Evolutionary conservation across 2,888 invertebrate genomes (phyloP), one percentile per base, ranked within the genome.

Genomic region (Lasioglossum calceatum): DNA sequence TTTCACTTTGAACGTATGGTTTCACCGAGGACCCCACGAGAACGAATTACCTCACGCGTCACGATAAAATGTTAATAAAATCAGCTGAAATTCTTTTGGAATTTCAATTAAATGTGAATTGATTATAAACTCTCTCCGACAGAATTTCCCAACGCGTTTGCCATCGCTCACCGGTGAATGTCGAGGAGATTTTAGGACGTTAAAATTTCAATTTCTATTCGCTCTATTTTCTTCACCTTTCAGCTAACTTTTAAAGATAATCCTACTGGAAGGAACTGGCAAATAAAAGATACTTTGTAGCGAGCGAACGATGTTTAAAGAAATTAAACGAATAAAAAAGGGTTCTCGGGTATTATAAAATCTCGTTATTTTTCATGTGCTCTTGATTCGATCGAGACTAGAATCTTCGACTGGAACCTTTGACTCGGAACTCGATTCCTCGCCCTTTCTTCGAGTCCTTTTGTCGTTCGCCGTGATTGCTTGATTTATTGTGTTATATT

Each of bases 401-500:
- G 27, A 42, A 47, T 74, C n/a, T 54, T n/a, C 10, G 10, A n/a
- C 10, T 10, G n/a, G 58, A 2, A 58, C 12, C n/a, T n/a, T 10
- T 4, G 58, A 58, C n/a, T 58, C n/a, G 16, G 67, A 12, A 32
- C n/a, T 44, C 50, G 54, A 39, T 58, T 67, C 70, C 23, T 39
- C 58, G 76, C 54, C 77, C 54, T 79, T 77, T 80, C 47, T 72
- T 32, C 42, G 64, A 73, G n/a, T 54, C 58, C 58, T 36, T 54
- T 76, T 64, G 70, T 81, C 80, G 74, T 88, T 84, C 81, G 42
- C 71, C 71, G 75, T 61, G 79, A 88, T 84, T 88, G 77, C 77
- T 88, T 80, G 84, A 88, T 84, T 83, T 84, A 88, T 88, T 74
- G 79, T 75, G 84, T 88, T 86, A 86, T 75, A 84, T 80, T 79